Base-by-base conservation (phyloP, 2,888 invertebrate species). In the Camponotus fellah region DNA sequence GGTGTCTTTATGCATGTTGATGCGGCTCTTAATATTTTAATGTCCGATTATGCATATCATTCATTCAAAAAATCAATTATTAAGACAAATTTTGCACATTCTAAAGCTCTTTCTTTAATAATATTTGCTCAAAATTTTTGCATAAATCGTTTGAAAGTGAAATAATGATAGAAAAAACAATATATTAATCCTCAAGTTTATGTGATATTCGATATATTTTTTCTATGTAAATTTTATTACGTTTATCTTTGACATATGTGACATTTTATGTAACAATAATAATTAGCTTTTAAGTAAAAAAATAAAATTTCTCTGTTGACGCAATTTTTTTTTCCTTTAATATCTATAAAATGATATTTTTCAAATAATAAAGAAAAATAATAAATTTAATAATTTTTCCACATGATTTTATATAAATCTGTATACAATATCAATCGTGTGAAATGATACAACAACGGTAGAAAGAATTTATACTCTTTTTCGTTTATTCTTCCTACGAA, bases 1-100 rank as follows among this genome's bases (percentile, higher is more conserved):
- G 60, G 3, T 60, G 66, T 74, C 46, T 62, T 87, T 84, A 86
- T 82, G 81, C n/a, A 68, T 66, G 34, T 79, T 40, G 37, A 64
- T 64, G 68, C 58, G 32, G 14, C 53, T 46, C 46, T 69, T 58
- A 32, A 68, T 40, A 21, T 46, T 60, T 79, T 68, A 77, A 77
- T 46, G 34, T 5, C 21, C n/a, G 6, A 62, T 64, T 66, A n/a
- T 17, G 53, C 12, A 26, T 17, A 26, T 49, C 40, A 37, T 21
- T 4, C 26, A n/a, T 53, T 76, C 8, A 37, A 49, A n/a, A 40
- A 43, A 17, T 4, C 10, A 37, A 17, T 37, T 40, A 12, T 66
- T 10, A 14, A 26, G 17, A 56, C 26, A 9, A 40, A 43, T 26
- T 3, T 4, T 53, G n/a, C 40, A 66, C n/a, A 56, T 66, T 6